Percentiles rank a stretch among this genome's conserved stretches.
phyloP scores from a whole-genome alignment of 53 echinoderm and acorn worm species.

The Astropecten irregularis region DNA sequence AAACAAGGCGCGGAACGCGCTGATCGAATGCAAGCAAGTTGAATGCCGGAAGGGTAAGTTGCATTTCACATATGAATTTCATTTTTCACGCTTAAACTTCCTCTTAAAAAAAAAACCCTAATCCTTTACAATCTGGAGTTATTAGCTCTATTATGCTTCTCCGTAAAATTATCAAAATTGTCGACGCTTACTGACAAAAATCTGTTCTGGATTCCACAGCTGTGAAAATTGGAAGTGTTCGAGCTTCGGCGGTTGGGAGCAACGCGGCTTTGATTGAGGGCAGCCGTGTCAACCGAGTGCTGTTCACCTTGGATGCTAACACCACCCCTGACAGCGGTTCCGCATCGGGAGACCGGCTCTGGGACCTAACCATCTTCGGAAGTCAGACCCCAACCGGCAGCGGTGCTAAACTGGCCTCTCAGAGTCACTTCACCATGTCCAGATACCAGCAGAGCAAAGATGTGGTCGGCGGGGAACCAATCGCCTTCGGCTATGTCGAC shows the following conservation, averaged over 20 bases:
- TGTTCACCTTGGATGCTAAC: constrained; percentile 66
- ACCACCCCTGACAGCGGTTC: constrained; percentile 79
- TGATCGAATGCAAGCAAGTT: constrained; percentile 48
- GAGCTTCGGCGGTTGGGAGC: not conserved
- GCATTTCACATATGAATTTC: not conserved
- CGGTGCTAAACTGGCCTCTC: constrained; percentile 18
- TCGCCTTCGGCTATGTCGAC: constrained; percentile 82
- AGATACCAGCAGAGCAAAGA: constrained; percentile 54
- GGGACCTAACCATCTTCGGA: constrained; percentile 67
- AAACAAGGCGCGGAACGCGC: not conserved
- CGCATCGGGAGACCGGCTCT: constrained; percentile 60
- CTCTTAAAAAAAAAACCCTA: not conserved
- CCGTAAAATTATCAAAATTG: no score
- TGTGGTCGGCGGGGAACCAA: constrained; percentile 11
- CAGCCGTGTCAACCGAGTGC: constrained; percentile 63
- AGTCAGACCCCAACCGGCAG: constrained; percentile 60
- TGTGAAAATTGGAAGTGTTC: constrained; percentile 15
- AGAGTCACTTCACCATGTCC: constrained; percentile 51
- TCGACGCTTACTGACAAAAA: no score
- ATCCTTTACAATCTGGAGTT: not conserved
- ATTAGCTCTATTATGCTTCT: not conserved
- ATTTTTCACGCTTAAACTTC: not conserved
- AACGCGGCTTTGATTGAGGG: constrained; percentile 58
- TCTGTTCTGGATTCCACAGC: no score
- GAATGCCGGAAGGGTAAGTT: constrained; percentile 58